phyloP scores from a whole-genome alignment of 2,113 vertebrate species.

The Cyanoramphus novaezelandiae region DNA sequence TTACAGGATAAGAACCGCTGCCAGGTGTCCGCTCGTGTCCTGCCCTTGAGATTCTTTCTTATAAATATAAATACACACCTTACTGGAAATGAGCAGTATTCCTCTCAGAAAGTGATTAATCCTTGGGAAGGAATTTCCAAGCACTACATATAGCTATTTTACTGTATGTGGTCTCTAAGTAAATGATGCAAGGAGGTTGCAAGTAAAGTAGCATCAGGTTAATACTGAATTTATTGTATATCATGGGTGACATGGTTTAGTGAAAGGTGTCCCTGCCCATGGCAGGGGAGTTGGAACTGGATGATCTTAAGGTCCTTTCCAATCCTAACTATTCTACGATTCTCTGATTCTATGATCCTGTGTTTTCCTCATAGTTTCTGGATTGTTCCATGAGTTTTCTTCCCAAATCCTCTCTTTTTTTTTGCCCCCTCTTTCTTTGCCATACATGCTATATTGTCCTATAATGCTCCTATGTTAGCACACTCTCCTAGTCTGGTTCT shows the following conservation, averaged over 20 bases:
- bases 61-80: neutral
- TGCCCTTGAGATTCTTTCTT: neutral
- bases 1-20: neutral
- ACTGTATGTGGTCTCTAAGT: neutral
- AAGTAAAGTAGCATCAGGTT: neutral
- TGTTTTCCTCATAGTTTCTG: neutral
- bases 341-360: neutral
- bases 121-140: neutral
- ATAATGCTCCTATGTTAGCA: neutral
- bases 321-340: neutral
- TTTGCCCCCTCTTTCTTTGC: fast-evolving
- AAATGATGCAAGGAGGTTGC: neutral
- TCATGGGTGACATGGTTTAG: neutral
- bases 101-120: neutral
- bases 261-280: neutral
- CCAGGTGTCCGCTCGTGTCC: neutral
- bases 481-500: neutral
- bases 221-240: neutral
- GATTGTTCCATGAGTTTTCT: neutral
- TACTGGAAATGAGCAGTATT: neutral
- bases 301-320: neutral
- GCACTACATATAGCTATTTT: neutral
- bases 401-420: neutral
- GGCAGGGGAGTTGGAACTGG: neutral
- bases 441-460: neutral